Conservation (phyloP, 2,797 vertebrate species). For the Pangasius sanitwongsei region DNA sequence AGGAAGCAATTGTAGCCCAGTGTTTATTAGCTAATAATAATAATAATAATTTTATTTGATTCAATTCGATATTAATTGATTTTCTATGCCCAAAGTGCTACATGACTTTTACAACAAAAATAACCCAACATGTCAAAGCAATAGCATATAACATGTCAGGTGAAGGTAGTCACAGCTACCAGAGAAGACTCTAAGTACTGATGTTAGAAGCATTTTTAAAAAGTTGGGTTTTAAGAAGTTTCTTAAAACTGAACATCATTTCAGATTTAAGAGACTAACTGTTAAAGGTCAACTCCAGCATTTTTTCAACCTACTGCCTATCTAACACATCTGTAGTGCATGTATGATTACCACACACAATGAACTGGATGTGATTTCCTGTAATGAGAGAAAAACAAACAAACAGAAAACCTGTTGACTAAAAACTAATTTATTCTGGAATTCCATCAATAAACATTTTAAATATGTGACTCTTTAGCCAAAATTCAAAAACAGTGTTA, state of each 20-base stretch:
- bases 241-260: slow-evolving; percentile 5
- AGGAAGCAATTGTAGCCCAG: background rate
- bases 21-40: background rate
- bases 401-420: background rate
- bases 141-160: background rate
- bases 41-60: no score
- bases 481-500: background rate
- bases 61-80: background rate
- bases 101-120: background rate
- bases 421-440: background rate
- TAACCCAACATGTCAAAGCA: background rate
- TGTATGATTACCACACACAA: background rate
- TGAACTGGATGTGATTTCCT: background rate
- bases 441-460: background rate
- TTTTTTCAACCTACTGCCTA: background rate
- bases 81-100: background rate
- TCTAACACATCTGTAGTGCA: background rate
- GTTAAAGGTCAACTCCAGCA: background rate
- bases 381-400: background rate
- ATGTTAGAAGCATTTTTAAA: background rate
- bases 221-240: background rate
- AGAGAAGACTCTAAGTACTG: background rate
- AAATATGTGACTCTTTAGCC: background rate
- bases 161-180: background rate
- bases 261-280: background rate